These are phyloP conservation scores for Eutolmus rufibarbis DNA, from an alignment of 2,888 invertebrate species.

Conservation along the genomic window DNA sequence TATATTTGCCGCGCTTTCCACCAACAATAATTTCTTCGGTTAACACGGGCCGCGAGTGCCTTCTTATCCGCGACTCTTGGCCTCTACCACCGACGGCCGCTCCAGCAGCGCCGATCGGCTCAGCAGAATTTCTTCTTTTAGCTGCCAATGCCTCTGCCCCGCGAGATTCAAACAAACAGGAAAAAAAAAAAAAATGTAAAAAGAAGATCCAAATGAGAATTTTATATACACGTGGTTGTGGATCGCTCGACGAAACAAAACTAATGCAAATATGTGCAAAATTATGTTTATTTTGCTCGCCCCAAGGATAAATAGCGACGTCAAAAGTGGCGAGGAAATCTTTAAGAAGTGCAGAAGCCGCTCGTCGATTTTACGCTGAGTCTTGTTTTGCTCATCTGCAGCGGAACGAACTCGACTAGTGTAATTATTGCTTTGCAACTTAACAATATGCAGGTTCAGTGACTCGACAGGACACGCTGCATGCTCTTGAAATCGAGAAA, in stretches of 20 bases:
- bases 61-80: slow-evolving; percentile 11
- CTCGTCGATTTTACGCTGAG: neutral
- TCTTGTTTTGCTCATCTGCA: neutral
- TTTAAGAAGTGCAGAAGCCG: neutral
- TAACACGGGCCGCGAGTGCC: neutral
- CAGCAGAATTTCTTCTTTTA: neutral
- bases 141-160: neutral
- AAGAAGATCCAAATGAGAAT: neutral
- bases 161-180: neutral
- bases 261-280: slow-evolving; percentile 28
- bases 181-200: neutral
- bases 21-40: slow-evolving; percentile 27
- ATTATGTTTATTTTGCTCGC: slow-evolving; percentile 31
- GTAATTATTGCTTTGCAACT: neutral
- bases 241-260: neutral
- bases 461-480: neutral
- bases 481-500: neutral
- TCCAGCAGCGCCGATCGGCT: neutral
- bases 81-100: neutral
- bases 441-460: neutral
- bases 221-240: neutral
- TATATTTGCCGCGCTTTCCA: slow-evolving; percentile 28
- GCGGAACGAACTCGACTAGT: neutral
- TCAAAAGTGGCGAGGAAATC: slow-evolving; percentile 2
- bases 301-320: slow-evolving; percentile 30